A percentile compares a stretch with the other conserved stretches of the same genome.
phyloP scores from a whole-genome alignment of 2,113 vertebrate species.

The Casuarius casuarius region DNA sequence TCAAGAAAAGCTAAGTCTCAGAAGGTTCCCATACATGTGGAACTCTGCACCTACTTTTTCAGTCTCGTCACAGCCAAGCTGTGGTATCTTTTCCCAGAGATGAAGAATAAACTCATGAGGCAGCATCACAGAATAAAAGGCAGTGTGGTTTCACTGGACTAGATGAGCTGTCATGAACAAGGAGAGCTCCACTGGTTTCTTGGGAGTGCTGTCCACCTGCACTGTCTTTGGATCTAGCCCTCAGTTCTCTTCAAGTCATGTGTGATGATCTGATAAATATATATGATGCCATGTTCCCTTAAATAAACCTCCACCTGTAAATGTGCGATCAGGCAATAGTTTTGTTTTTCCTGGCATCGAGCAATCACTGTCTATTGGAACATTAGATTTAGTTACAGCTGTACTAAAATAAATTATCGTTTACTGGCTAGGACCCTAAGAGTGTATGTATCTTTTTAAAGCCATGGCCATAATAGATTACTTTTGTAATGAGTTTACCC shows the following conservation, averaged over 20 bases:
- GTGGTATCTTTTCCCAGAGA: neutral
- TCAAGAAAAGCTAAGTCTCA: constrained; percentile 56
- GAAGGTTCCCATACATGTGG: constrained; percentile 34
- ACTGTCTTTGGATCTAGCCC: neutral
- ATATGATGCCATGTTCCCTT: neutral
- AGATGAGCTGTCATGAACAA: neutral
- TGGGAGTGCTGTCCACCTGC: neutral
- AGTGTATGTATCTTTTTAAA: neutral
- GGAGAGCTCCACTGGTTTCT: neutral
- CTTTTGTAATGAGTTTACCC: neutral
- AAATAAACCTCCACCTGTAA: neutral
- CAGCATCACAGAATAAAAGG: neutral
- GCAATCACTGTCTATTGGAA: neutral
- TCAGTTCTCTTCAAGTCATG: neutral
- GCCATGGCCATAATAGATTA: neutral
- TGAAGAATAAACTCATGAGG: neutral
- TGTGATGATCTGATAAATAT: neutral
- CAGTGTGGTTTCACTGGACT: neutral
- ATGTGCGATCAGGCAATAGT: neutral
- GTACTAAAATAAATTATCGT: neutral
- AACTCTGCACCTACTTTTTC: constrained; percentile 51
- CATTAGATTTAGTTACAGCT: neutral
- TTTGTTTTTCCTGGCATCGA: neutral
- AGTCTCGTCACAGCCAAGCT: neutral
- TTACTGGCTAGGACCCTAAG: neutral